Base-by-base conservation (phyloP, 2,888 invertebrate species). In the Carpatolechia fugitivella region DNA sequence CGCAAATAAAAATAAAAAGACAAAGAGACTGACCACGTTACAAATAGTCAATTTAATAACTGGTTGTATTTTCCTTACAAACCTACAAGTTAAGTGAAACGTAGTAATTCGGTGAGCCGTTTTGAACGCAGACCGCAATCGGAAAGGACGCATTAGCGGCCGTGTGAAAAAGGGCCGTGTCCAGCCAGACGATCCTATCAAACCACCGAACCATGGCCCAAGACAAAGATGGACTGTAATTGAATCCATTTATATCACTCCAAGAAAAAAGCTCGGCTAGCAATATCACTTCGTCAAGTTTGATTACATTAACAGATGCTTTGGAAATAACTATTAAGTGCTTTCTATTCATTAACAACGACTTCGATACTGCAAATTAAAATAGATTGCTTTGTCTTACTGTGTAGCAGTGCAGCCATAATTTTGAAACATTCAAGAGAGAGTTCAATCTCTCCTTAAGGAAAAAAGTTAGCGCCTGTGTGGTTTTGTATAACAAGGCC, bases 121-220 rank as follows among this genome's bases (percentile, higher is more conserved):
- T 35, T 35, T 36, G 35, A 53, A 52, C 44, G 47, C 55, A 54
- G 56, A 60, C 29, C 58, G 60, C 65, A 66, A 68, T 72, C 68
- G 72, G 66, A 72, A 72, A 65, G 69, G 72, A 68, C 66, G 68
- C 69, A 70, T 72, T 70, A 72, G 69, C 64, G 67, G 66, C 66
- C 78, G 81, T 81, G 83, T 78, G 82, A 84, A 83, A 76, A 74
- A 72, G 73, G 72, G 76, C 71, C 68, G 64, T 65, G 68, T 24
- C 24, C 24, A 24, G 24, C 65, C 76, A 74, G 73, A 69, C 74
- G 74, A 71, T 74, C 64, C 65, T 69, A 74, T 72, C 72, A 62
- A 65, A 52, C 61, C 77, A 76, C 60, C 79, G 68, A 63, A 79
- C 70, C 84, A 72, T 75, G 68, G 59, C 61, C 61, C 60, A 49